A percentile compares a stretch with the other conserved stretches of the same genome.
phyloP scores from a whole-genome alignment of 2,888 invertebrate species.

The Eupithecia centaureata region DNA sequence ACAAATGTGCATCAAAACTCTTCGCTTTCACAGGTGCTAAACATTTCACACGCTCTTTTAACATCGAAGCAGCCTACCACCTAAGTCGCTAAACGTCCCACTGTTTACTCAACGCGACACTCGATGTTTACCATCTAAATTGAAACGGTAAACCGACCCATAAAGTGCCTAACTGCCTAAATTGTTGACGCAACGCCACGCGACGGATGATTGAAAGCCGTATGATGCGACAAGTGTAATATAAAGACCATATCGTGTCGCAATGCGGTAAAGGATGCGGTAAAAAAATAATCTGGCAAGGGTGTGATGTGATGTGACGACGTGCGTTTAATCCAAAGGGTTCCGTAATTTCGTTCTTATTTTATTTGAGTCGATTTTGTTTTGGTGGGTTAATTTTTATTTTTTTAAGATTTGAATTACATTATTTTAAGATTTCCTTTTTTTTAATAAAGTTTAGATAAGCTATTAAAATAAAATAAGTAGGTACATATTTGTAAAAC shows the following conservation, averaged over 20 bases:
- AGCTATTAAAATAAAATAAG: no score
- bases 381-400: not conserved
- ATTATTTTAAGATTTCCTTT: no score
- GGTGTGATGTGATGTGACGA: not conserved
- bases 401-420: not conserved
- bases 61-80: constrained; percentile 56
- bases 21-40: constrained; percentile 43
- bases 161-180: constrained; percentile 50
- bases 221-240: constrained; percentile 54
- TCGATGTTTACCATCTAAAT: constrained; percentile 62
- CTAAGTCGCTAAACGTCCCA: constrained; percentile 63
- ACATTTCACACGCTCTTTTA: constrained; percentile 47
- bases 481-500: no score
- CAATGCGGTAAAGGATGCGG: constrained; percentile 65
- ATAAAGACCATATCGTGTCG: constrained; percentile 58
- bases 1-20: constrained; percentile 30
- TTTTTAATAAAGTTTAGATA: no score
- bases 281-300: constrained; percentile 36
- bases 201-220: constrained; percentile 56
- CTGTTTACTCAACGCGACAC: constrained; percentile 59
- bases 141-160: constrained; percentile 62
- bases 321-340: no score
- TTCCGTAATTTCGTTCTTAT: not conserved
- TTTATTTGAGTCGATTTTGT: not conserved
- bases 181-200: constrained; percentile 64